These are phyloP conservation scores for Numida meleagris DNA, from an alignment of 2,113 vertebrate genomes.

Conservation along the genomic window DNA sequence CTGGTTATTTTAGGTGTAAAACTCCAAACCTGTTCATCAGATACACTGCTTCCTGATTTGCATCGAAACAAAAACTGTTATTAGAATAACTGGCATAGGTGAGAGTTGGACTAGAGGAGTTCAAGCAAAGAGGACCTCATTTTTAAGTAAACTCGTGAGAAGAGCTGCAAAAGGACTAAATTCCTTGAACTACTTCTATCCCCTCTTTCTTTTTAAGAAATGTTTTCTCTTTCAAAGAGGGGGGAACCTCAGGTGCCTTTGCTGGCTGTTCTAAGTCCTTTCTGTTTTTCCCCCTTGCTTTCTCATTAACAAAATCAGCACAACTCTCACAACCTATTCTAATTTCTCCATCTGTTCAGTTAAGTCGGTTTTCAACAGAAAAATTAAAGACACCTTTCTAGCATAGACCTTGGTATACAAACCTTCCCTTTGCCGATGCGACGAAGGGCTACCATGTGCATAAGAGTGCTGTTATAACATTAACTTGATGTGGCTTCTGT, in stretches of 20 bases:
- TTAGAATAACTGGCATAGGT: not conserved
- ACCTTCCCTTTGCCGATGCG: not conserved
- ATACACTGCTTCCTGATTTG: not conserved
- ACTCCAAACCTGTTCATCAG: fast-evolving
- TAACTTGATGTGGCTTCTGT: not conserved
- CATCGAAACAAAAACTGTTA: not conserved
- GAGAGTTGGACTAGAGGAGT: not conserved
- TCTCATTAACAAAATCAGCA: not conserved
- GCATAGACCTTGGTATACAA: not conserved
- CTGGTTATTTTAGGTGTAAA: not conserved
- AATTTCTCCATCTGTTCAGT: not conserved
- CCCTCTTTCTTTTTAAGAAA: not conserved
- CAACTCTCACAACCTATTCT: not conserved
- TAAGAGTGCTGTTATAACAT: not conserved
- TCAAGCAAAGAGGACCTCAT: not conserved
- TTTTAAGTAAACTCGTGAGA: not conserved
- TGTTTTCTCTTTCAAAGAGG: not conserved
- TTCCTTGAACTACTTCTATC: not conserved
- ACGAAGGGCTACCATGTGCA: not conserved
- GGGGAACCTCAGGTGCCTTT: not conserved
- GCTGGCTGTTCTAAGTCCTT: not conserved
- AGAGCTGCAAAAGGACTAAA: not conserved
- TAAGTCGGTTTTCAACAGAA: not conserved
- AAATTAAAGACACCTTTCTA: not conserved
- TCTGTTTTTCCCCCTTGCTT: not conserved